Base-by-base conservation (phyloP, 2,888 invertebrate genomes). In the Melanotus villosus region DNA sequence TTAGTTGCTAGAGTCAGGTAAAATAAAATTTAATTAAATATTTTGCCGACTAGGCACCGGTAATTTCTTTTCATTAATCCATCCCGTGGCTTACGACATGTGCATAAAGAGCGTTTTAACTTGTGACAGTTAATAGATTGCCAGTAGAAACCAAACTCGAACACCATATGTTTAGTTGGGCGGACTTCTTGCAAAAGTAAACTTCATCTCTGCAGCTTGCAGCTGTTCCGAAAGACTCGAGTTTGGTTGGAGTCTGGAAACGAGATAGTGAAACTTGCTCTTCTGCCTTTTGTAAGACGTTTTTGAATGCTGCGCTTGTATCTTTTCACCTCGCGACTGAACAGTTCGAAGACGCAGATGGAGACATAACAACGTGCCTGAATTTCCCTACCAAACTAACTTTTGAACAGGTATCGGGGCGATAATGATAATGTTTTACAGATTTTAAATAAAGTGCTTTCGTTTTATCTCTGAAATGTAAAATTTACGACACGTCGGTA, bases 101-200 rank as follows among this genome's bases (percentile, higher is more conserved):
- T 54, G 41, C 54, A 64, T 64, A 64, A 65, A 65, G 65, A 47
- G 34, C 47, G 34, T 41, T 65, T 65, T 45, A 65, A 45, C 65
- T 34, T 45, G 43, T 47, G 65, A 65, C 58, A 65, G 57, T 47
- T 65, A 65, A 65, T 65, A 65, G 65, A 65, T 65, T 65, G 57
- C 41, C 64, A 58, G 65, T 21, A 54, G 4, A 45, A 57, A 38
- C 56, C 64, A 47, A 58, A 64, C 54, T 47, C 45, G 57, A 58
- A 50, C 58, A 19, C 56, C 65, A 65, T 65, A 56, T 65, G 65
- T 58, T 43, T 47, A 21, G 36, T 16, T 58, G 47, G 65, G 65
- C 58, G 57, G 57, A 50, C 56, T 58, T 57, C 57, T 58, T 65
- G 58, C 65, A 65, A 54, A 65, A 57, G 41, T 34, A n/a, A 23